These are phyloP conservation scores for Pholis gunnellus DNA, from an alignment of 2,113 vertebrate genomes.

Conservation along the genomic window DNA sequence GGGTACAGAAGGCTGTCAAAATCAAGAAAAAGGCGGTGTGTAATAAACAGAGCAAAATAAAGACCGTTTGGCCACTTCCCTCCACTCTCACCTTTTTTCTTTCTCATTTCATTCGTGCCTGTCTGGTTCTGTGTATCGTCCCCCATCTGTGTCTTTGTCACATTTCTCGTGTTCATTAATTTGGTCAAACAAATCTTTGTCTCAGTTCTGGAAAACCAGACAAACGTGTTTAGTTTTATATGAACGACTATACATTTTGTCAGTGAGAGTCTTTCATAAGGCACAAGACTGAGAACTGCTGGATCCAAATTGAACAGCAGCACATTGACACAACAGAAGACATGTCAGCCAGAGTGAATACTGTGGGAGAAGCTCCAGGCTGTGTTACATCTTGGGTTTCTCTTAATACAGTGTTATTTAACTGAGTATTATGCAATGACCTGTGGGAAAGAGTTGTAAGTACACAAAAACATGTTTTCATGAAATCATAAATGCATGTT, in stretches of 20 bases:
- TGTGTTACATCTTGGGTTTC: background rate
- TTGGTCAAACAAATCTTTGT: background rate
- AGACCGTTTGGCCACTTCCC: constrained; percentile 61
- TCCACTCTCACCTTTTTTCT: constrained; percentile 55
- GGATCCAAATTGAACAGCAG: background rate
- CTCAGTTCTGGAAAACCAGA: too few species aligned
- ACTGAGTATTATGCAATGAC: background rate
- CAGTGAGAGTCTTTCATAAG: constrained; percentile 11
- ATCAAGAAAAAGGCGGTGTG: constrained; percentile 99
- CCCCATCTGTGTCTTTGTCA: constrained; percentile 44
- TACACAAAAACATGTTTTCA: background rate
- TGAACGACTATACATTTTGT: background rate
- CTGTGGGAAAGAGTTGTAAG: background rate
- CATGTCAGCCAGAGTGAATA: background rate
- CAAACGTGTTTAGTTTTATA: constrained; percentile 8
- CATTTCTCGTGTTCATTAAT: constrained; percentile 22
- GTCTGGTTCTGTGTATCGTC: constrained; percentile 30
- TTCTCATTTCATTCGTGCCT: constrained; percentile 48
- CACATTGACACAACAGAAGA: constrained; percentile 1
- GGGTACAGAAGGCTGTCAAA: constrained; percentile 99
- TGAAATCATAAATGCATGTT: constrained; percentile 1
- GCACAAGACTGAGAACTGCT: background rate
- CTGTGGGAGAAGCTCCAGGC: background rate
- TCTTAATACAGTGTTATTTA: background rate
- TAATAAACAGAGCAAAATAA: constrained; percentile 82